Evolutionary conservation across 2,113 vertebrate genomes (phyloP).

Genomic region (Beaufortia kweichowensis): DNA sequence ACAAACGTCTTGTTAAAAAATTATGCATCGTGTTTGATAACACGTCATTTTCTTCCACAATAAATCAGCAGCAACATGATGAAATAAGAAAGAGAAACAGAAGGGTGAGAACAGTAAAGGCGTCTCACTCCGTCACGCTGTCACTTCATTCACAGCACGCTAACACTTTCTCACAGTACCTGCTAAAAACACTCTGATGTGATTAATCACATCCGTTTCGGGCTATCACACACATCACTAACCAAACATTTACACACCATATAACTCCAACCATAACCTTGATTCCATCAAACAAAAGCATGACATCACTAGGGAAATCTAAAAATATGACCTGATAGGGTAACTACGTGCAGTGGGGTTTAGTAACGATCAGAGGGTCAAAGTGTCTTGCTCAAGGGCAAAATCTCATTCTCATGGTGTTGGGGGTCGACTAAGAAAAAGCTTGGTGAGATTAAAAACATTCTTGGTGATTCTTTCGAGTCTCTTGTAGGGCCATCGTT

Average conservation of each 20-base stretch:
- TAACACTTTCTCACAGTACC: constrained; percentile 46
- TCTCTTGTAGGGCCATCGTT: background rate
- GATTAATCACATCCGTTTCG: constrained; percentile 45
- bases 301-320: background rate
- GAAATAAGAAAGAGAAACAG: background rate
- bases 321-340: constrained; percentile 37
- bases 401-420: constrained; percentile 17
- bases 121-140: constrained; percentile 26
- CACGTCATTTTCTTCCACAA: no score
- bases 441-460: constrained; percentile 23
- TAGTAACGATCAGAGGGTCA: constrained; percentile 26
- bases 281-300: background rate
- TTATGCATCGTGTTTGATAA: no score
- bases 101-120: constrained; percentile 36
- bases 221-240: constrained; percentile 25
- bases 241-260: background rate
- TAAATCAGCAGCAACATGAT: no score
- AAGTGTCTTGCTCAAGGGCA: constrained; percentile 37
- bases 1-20: no score
- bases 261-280: constrained; percentile 10
- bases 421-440: constrained; percentile 4
- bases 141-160: constrained; percentile 37
- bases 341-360: constrained; percentile 21
- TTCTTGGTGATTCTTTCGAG: background rate
- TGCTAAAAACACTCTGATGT: constrained; percentile 37